Base-by-base conservation (phyloP, 1,140 invertebrate species). In the Coptotermes formosanus region DNA sequence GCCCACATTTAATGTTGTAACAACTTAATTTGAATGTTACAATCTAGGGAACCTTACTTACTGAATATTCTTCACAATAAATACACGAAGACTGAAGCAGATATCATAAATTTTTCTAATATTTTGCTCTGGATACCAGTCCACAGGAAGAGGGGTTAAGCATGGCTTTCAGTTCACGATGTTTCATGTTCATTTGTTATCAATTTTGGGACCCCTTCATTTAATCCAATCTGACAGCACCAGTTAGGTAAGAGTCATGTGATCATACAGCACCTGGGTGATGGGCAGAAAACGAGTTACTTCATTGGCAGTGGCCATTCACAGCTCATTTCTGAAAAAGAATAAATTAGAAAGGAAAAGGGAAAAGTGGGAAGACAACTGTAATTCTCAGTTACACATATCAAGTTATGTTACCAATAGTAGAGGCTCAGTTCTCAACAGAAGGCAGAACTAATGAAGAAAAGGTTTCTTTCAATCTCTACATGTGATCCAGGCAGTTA, bases 251-350 rank as follows among this genome's bases (percentile, higher is more conserved):
- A 25, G 64, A 75, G 64, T 75, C 64, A 75, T 30, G 6, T 16
- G n/a, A 75, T 9, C 25, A 75, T 16, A 30, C 64, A 75, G 64
- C 64, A 75, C 64, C 64, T 75, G 64, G 64, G 64, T n/a, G 64
- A 75, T 7, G 64, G 64, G 64, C 64, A 75, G 64, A 75, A 75
- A 75, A 75, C n/a, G 64, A 75, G 64, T 75, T 75, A 30, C 64
- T 30, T 75, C 64, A 75, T 75, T 75, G 64, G 25, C 7, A 75
- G 64, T 75, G 64, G n/a, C 64, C 64, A 75, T 9, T 75, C 64
- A 75, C 64, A 75, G 64, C 64, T 75, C 64, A 75, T 75, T 75
- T 75, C 64, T 75, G 64, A 30, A 75, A 75, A 12, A 75, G 1
- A 75, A 30, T 75, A 75, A 75, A 75, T 75, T 25, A 30, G n/a